Base-by-base conservation (phyloP, 1,140 invertebrate genomes). In the Leptonema lineaticorne region DNA sequence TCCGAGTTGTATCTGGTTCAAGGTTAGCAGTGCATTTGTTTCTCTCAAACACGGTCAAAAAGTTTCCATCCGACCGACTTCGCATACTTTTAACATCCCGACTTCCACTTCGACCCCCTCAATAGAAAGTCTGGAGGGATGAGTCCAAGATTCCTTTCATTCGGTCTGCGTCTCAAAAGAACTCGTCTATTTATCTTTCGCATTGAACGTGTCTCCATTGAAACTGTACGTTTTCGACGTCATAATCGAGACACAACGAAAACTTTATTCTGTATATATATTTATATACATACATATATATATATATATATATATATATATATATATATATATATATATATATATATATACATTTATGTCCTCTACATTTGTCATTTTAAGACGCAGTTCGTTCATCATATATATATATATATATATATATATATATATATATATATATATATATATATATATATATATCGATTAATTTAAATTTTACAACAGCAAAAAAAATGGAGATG, bases 41-140 rank as follows among this genome's bases (percentile, higher is more conserved):
- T 53, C 50, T 53, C 20, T 22, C 22, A 20, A 53, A 26, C 22
- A 5, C 50, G 50, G 24, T 26, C 50, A 11, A 53, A 53, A 53
- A 53, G 50, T 53, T 53, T 53, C 50, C 50, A 53, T 24, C 50
- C 50, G 46, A 48, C 46, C 46, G 46, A 48, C 46, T 53, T 53
- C 50, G 50, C 50, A 53, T 53, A 53, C 50, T 53, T 53, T 53
- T 22, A 41, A 41, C 37, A 41, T 41, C 37, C 16, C 37, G 16
- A 41, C 37, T 14, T 41, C 37, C 16, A 9, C 37, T 33, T 11
- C 5, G 30, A 5, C 11, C 30, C 30, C 5, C 30, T 33, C 30
- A 11, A 41, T 16, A 14, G 11, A 16, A 41, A 9, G 37, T 3
- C 37, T 11, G 37, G 37, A 11, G 9, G 37, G 37, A 16, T 41